phyloP scores from a whole-genome alignment of 2,888 invertebrate species.

The Homarus gammarus region DNA sequence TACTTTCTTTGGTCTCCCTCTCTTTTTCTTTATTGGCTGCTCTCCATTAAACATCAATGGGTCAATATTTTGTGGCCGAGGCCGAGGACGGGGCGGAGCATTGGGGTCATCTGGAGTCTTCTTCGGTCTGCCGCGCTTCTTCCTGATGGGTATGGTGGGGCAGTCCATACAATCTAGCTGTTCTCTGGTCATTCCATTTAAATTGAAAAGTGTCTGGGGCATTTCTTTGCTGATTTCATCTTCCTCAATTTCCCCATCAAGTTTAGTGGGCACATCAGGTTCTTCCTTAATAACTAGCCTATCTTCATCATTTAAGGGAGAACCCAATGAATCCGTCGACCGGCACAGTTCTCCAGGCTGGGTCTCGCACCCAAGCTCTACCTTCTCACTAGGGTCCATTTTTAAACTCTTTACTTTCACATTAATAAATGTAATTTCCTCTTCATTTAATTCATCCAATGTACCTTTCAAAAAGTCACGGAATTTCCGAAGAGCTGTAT shows the following conservation, averaged over 20 bases:
- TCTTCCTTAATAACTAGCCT: conserved; percentile 62
- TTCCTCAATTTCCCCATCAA: conserved; percentile 74
- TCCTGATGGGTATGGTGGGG: conserved; percentile 76
- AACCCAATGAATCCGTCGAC: conserved; percentile 25
- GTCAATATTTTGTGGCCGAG: conserved; percentile 60
- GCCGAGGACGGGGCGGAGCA: conserved; percentile 75
- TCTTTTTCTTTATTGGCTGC: conserved; percentile 84
- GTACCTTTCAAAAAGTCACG: conserved; percentile 95
- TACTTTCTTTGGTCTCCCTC: conserved; percentile 83
- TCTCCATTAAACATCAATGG: conserved; percentile 74
- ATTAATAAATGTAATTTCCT: conserved; percentile 82
- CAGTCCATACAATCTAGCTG: conserved; percentile 75
- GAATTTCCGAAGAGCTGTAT: conserved; percentile 95
- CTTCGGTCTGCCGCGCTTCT: conserved; percentile 83
- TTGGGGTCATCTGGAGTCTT: conserved; percentile 86
- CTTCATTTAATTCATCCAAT: conserved; percentile 90
- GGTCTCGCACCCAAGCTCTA: conserved; percentile 56
- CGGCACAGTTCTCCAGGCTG: conserved; percentile 46
- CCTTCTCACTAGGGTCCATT: conserved; percentile 68
- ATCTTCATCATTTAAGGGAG: conserved; percentile 51
- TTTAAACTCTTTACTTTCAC: conserved; percentile 67
- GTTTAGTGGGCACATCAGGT: conserved; percentile 41
- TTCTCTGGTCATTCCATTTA: conserved; percentile 75
- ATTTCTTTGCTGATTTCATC: conserved; percentile 72
- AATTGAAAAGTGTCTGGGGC: conserved; percentile 73